Conservation (phyloP, 1,140 invertebrate genomes). For the Sweltsa coloradensis region DNA sequence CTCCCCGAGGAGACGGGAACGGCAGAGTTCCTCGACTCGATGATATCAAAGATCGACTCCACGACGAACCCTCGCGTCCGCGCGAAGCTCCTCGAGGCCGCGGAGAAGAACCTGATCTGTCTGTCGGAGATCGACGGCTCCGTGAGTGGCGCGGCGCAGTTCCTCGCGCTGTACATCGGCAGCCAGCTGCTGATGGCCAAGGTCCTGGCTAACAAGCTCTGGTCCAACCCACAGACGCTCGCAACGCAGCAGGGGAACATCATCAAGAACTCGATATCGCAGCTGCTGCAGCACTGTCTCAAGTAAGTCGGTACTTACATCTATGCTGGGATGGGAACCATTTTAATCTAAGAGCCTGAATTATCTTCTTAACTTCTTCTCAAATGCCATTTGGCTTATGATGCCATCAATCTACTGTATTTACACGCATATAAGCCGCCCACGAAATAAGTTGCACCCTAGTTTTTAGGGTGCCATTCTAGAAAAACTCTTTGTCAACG, state of each 20-base stretch:
- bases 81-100: conserved; percentile 51
- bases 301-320: too few species aligned
- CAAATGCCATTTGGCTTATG: too few species aligned
- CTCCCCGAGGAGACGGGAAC: conserved; percentile 25
- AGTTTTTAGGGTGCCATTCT: too few species aligned
- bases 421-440: too few species aligned
- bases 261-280: conserved; percentile 39
- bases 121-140: conserved; percentile 75
- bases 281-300: conserved; percentile 58
- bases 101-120: conserved; percentile 56
- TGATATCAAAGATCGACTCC: conserved; percentile 56
- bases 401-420: too few species aligned
- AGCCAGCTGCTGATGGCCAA: conserved; percentile 40
- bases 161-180: conserved; percentile 67
- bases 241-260: conserved; percentile 34
- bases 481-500: too few species aligned
- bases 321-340: too few species aligned
- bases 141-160: conserved; percentile 73
- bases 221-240: conserved; percentile 34
- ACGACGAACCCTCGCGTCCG: conserved; percentile 44
- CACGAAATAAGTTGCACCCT: too few species aligned
- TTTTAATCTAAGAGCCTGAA: too few species aligned
- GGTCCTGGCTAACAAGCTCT: conserved; percentile 28
- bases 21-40: conserved; percentile 49
- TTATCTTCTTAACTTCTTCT: too few species aligned